A percentile compares a stretch with the other conserved stretches of the same genome.
Evolutionary conservation across 1,140 invertebrate genomes (phyloP).

Genomic region (Megathymus violae): DNA sequence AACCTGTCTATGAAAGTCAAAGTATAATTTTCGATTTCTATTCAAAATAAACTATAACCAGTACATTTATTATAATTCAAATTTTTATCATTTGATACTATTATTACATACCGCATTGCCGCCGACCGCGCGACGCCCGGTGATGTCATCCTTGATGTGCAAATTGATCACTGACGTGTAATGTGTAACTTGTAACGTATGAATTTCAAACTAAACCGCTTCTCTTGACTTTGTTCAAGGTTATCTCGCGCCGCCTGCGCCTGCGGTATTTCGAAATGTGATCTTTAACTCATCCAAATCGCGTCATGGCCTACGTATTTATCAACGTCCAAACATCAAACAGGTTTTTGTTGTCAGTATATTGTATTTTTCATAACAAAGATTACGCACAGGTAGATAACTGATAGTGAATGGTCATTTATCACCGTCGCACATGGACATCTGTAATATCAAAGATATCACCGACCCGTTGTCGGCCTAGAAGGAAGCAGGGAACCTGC

Average conservation of each 20-base stretch:
- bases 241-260: conserved; percentile 45
- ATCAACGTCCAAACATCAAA: conserved; percentile 2
- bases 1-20: no score
- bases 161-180: conserved; percentile 22
- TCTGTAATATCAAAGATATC: no score
- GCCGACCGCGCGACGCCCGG: conserved; percentile 14
- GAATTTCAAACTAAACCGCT: conserved; percentile 55
- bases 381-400: no score
- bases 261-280: conserved; percentile 48
- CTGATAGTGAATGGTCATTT: no score
- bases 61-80: no score
- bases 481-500: no score
- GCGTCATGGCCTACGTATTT: conserved; percentile 42
- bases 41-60: no score
- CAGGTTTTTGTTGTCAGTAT: no score
- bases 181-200: conserved; percentile 51
- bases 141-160: conserved; percentile 58
- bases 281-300: conserved; percentile 44
- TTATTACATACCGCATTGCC: conserved; percentile 11
- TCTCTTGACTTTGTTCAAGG: conserved; percentile 57
- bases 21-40: no score
- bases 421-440: no score
- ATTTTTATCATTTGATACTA: conserved; percentile 6
- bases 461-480: no score
- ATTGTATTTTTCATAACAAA: no score